Evolutionary conservation across 2,888 invertebrate genomes (phyloP), one percentile per base, ranked within the genome.

Genomic region (Lysandra bellargus): DNA sequence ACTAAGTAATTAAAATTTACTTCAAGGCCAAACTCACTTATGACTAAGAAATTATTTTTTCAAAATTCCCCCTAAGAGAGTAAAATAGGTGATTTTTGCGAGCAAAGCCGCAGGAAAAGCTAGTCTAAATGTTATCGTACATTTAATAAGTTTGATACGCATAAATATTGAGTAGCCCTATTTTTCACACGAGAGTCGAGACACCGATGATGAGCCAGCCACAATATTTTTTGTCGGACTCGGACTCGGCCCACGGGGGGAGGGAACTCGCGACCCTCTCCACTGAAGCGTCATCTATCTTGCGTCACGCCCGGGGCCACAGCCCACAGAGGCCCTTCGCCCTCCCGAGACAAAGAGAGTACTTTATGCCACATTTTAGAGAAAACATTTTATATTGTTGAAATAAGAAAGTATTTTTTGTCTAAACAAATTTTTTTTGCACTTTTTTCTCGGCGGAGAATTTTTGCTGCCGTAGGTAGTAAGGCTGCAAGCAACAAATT

Each of bases 331-430:
- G 61, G 64, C 64, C 64, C 64, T 64, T 30, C 4, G 64, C 30
- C 64, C 30, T 64, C 9, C 23, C 23, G 69, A 69, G 69, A 69
- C 69, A 69, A 69, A 33, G 69, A 69, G 69, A 69, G 23, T 23
- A 23, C 33, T 69, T 37, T 69, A 64, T 30, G 33, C 6, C 69
- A 37, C 3, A 69, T 14, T 69, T 37, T 69, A 37, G 33, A 69
- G 14, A 69, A 17, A 69, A 37, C 33, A 69, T 69, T 69, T 69
- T 69, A 64, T 69, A 9, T 33, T 60, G 17, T 37, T 49, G 37
- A 78, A 44, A 69, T 73, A 73, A 78, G 76, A 78, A 79, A 77
- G 78, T 30, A 72, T 37, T 17, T 69, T 69, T 69, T 12, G 30
- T 12, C 14, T 69, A 33, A 69, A 69, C 12, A 30, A 33, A 30